Base-by-base conservation (phyloP, 2,888 invertebrate species). In the Sisyra terminalis region DNA sequence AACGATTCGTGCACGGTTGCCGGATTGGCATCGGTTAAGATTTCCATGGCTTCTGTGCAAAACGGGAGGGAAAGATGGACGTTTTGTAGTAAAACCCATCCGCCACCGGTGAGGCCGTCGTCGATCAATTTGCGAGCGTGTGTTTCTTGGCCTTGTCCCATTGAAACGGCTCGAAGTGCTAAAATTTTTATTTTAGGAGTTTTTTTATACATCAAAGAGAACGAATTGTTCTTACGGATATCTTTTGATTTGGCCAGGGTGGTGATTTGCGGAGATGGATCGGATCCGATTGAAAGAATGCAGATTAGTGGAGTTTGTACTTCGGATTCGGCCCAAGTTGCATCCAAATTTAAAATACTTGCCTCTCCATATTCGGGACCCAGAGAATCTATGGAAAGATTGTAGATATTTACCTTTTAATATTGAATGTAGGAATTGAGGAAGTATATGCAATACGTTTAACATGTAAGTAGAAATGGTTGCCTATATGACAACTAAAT, bases 71-170 rank as follows among this genome's bases (percentile, higher is more conserved):
- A 93, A n/a, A 96, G 66, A 61, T 96, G 96, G 52, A 93, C 89
- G 59, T 96, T 96, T 66, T 96, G 94, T 6, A 96, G 69, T 8
- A 96, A 67, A 1, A 94, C 88, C 94, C 94, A 96, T 10, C 88
- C 85, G 0, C 96, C 94, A 13, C 13, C 30, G 3, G 17, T 14
- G 2, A 43, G 35, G 7, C 43, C 43, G 5, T 43, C 40, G 7
- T 32, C 36, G 39, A 40, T 42, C 2, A 43, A 35, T 24, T 34
- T 32, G 5, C 29, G 35, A 13, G 32, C 43, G 14, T 40, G 34
- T 54, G 82, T 65, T 57, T 83, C 96, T 66, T 96, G 94, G 0
- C 94, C 96, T 70, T 96, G 96, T 2, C 96, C 96, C 94, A 96
- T 94, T 5, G 94, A 96, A 4, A 96, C 89, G 1, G 86, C 78